These are phyloP conservation scores for Acanthurus leucopareius DNA, from an alignment of 2,797 vertebrate genomes.

Conservation along the genomic window DNA sequence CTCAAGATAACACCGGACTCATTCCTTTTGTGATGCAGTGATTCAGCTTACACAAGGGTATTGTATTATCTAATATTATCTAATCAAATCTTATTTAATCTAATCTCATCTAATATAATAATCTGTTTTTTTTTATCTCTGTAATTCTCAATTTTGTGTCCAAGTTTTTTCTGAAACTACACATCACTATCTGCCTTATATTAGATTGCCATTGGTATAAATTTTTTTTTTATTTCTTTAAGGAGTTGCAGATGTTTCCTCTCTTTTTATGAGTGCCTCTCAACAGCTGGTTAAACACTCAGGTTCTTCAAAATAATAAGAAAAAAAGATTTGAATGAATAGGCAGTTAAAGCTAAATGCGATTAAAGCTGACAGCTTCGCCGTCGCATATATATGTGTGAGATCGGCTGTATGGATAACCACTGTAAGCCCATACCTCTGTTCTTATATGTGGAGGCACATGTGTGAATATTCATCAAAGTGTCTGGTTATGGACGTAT, in stretches of 20 bases:
- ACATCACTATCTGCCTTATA: background rate
- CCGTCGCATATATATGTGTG: background rate
- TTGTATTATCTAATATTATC: background rate
- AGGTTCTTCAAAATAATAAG: background rate
- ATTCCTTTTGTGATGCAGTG: too few relatives aligned
- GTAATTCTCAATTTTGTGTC: background rate
- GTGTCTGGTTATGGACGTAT: too few relatives aligned
- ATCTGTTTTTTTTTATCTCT: background rate
- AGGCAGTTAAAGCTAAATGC: constrained; percentile 9
- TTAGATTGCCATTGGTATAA: background rate
- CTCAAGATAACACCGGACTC: too few relatives aligned
- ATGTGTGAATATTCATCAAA: too few relatives aligned
- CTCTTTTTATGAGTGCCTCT: background rate
- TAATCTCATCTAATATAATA: background rate
- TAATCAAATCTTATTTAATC: background rate
- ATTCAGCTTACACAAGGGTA: too few relatives aligned
- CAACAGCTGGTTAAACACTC: constrained; percentile 38
- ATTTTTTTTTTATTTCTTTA: constrained; percentile 5
- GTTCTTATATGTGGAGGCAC: too few relatives aligned
- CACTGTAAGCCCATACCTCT: too few relatives aligned
- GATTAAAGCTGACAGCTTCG: constrained; percentile 19
- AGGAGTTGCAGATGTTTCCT: constrained; percentile 35
- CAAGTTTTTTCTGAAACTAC: background rate
- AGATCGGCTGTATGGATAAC: too few relatives aligned
- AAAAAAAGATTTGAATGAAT: constrained; percentile 24